phyloP scores from a whole-genome alignment of 2,113 vertebrate species.

The Erinaceus europaeus region DNA sequence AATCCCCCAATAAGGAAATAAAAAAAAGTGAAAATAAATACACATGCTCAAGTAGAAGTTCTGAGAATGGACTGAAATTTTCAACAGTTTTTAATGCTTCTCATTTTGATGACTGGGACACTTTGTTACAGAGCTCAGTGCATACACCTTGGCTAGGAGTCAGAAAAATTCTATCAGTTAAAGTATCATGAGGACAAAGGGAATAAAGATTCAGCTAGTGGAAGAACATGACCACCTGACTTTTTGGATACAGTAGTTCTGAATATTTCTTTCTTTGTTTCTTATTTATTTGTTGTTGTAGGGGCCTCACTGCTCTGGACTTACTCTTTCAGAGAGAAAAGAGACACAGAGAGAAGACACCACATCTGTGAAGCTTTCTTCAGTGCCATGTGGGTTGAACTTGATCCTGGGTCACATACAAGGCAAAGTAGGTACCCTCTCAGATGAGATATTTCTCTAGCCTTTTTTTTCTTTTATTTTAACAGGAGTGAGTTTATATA shows the following conservation, averaged over 20 bases:
- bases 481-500: neutral
- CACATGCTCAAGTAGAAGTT: neutral
- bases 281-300: too few relatives aligned
- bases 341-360: too few relatives aligned
- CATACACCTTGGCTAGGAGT: neutral
- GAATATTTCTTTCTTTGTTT: neutral
- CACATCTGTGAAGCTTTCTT: too few relatives aligned
- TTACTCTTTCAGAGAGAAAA: too few relatives aligned
- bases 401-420: too few relatives aligned
- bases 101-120: neutral
- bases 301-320: too few relatives aligned
- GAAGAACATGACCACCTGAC: neutral
- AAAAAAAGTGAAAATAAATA: neutral
- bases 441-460: too few relatives aligned
- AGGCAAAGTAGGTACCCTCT: too few relatives aligned
- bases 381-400: too few relatives aligned
- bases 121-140: neutral
- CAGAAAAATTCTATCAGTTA: neutral
- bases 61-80: neutral
- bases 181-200: too few relatives aligned
- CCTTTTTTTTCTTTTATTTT: too few relatives aligned
- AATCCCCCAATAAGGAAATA: too few relatives aligned
- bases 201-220: neutral
- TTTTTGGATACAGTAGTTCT: neutral
- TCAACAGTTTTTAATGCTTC: neutral